Evolutionary conservation across 2,888 invertebrate species (phyloP), one percentile per base, ranked within the genome.

Genomic region (Rhingia campestris): DNA sequence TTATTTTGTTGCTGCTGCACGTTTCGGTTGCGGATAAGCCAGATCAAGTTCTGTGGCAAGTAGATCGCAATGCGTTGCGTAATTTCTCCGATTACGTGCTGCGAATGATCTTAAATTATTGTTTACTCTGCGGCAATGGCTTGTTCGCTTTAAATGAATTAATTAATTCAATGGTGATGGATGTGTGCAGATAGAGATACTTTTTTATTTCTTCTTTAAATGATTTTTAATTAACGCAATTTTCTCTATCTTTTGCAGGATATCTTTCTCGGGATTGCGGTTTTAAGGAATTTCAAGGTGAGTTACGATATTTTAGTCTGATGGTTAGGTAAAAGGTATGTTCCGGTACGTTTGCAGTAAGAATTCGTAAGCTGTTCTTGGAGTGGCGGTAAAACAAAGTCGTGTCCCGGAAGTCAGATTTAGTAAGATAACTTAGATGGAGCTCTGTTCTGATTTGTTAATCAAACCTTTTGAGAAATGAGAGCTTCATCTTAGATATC

Each of bases 61-160:
- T 7, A 30, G 49, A 49, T 41, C 49, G 51, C 4, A 49, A 22
- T 35, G 45, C 30, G 51, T 63, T 73, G 54, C 54, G 54, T 54
- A 54, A 73, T 32, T 22, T 63, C 30, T 30, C 4, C n/a, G 72
- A 22, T 32, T 37, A 47, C 35, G 47, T 45, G 45, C 7, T 12
- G 33, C 10, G 37, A 72, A 35, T 63, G 30, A 51, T 45, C 53
- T 45, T 30, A 22, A 53, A 61, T 72, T 61, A 45, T 54, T 54
- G 61, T 43, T 72, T 35, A 37, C 61, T 37, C 14, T 32, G 33
- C 14, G 32, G 37, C 30, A 51, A 51, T 39, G 22, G 22, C 47
- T 63, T 63, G 47, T 47, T 49, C 10, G 10, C 14, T 22, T 6
- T 63, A 22, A 63, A 45, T 14, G 33, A 53, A 63, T n/a, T 49